Base-by-base conservation (phyloP, 35 echinoderm and acorn worm genomes). In the Diadema setosum region DNA sequence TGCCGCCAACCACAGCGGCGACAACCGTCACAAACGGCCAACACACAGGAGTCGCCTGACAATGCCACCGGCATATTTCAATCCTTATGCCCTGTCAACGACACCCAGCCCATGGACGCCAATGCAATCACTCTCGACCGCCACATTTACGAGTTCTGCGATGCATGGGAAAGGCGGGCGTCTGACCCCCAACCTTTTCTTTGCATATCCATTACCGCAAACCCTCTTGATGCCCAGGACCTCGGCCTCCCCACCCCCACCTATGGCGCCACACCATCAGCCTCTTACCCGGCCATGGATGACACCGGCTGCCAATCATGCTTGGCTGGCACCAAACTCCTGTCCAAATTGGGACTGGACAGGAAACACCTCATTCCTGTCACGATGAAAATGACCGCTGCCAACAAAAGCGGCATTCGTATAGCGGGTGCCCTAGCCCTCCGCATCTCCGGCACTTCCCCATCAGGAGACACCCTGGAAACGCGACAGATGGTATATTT, bases 351-450 rank as follows among this genome's bases (percentile, higher is more conserved):
- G 20, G 87, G 76, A 0, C 46, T 90, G 5, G 23, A 30, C 6
- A 81, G 14, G 35, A 5, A 82, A 11, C 75, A 90, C 24, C 80
- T 90, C 46, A 60, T 90, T 3, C 75, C 78, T 39, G 87, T 90
- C 75, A 82, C 87, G 60, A 90, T 90, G 75, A 82, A 61, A 25
- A 90, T 90, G 75, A 83, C 75, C 65, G 78, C 80, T 60, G 76
- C 59, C 39, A 84, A 91, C 44, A 45, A 91, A 18, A 9, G 50
- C 29, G 29, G 89, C 25, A 83, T 83, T n/a, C n/a, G 61, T 29
- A 83, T 90, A 20, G 35, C 17, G 48, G 83, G 90, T 29, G 90
- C 90, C 20, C 24, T 73, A 0, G 27, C 82, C 37, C 49, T 60
- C 0, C 64, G 90, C 2, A 75, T 80, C 25, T 76, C 64, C 45